Conservation (phyloP, 2,888 invertebrate genomes). For the Ypsolopha sequella region DNA sequence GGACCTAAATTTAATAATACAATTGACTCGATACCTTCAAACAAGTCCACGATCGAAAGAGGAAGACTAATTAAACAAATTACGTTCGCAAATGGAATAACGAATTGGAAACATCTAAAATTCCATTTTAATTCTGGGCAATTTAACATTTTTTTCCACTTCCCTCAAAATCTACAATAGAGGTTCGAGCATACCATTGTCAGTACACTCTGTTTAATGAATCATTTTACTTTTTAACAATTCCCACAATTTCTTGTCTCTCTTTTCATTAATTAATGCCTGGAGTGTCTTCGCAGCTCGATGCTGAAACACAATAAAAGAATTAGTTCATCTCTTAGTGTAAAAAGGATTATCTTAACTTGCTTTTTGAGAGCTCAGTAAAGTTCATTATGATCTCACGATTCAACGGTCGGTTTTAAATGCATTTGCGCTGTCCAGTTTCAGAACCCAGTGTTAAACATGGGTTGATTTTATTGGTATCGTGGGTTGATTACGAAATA, state of each 20-base stretch:
- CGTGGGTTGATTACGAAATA: background rate
- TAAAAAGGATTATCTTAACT: conserved; percentile 11
- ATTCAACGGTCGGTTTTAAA: conserved; percentile 5
- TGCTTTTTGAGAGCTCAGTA: conserved; percentile 11
- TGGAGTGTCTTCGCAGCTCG: conserved; percentile 9
- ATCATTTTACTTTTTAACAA: conserved; percentile 14
- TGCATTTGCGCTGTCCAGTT: conserved; percentile 6
- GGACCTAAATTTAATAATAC: too few relatives aligned
- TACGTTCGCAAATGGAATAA: too few relatives aligned
- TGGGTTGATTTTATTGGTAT: too few relatives aligned
- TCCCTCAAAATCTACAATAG: background rate
- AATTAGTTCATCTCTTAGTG: conserved; percentile 8
- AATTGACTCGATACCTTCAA: too few relatives aligned
- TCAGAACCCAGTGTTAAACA: background rate
- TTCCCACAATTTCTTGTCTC: conserved; percentile 20
- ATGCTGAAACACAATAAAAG: conserved; percentile 8
- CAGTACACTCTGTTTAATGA: conserved; percentile 9
- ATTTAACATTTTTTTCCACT: conserved; percentile 17
- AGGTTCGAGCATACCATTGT: background rate
- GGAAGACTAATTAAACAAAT: too few relatives aligned
- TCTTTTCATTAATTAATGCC: conserved; percentile 39
- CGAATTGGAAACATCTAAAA: too few relatives aligned
- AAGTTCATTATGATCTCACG: conserved; percentile 11
- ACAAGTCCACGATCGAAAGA: too few relatives aligned
- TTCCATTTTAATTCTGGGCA: conserved; percentile 11